Evolutionary conservation across 2,113 vertebrate species (phyloP), one percentile per base, ranked within the genome.

Genomic region (Crotalus helleri): DNA sequence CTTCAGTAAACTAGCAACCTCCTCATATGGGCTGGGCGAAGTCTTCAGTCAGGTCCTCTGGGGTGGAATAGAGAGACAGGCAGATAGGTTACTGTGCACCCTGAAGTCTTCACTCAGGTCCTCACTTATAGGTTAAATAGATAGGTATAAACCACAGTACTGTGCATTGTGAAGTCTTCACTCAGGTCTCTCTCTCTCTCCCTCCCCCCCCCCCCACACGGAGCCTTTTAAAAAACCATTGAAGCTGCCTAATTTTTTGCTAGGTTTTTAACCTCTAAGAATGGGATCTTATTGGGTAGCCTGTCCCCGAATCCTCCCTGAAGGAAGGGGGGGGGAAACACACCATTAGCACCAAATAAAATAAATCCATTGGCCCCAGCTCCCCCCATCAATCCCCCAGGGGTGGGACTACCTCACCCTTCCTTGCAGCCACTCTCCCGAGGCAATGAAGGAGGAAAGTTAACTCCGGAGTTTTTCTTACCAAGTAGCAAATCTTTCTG

Each of bases 161-260:
- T 29, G 26, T 29, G 10, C 61, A 29, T 29, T 64, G 61, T 5
- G 26, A 29, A 64, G 61, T 64, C 61, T n/a, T 64, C 21, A 49
- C 46, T 49, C 46, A 49, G 46, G 46, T 49, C 5, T 5, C 6
- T 8, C 57, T 0, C 57, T 2, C 21, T 2, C 57, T 17, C 57
- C 2, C 6, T 19, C 17, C 21, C 15, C 54, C 3, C 54, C 4
- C 4, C 55, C 5, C 26, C 0, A 2, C 59, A 1, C 4, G 0
- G 61, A 29, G 11, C 11, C 10, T 69, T n/a, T n/a, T n/a, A 69
- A 69, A 69, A 26, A 61, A 69, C 11, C 61, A 2, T 29, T 13
- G 29, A 69, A n/a, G 26, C 26, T n/a, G 61, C 61, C 12, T 69
- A 29, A 29, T 12, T 5, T n/a, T 64, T 29, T 29, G 3, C 61